phyloP scores from a whole-genome alignment of 2,888 invertebrate species.

The Meghimatium bilineatum region DNA sequence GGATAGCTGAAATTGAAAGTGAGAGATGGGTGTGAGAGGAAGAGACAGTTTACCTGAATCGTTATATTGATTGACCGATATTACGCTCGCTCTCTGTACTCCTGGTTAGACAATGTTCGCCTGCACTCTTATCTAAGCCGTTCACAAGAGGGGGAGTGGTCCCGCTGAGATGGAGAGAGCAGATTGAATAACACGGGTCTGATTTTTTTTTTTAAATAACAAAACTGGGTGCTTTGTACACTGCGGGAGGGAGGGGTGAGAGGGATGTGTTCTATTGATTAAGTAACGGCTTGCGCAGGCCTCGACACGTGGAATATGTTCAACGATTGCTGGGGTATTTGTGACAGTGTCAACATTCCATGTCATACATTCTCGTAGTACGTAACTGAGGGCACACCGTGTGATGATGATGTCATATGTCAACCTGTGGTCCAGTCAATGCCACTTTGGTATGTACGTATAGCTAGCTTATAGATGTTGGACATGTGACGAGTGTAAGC shows the following conservation, averaged over 20 bases:
- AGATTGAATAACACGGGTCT: no score
- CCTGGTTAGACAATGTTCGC: not conserved
- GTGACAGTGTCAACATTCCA: not conserved
- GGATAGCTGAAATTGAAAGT: not conserved
- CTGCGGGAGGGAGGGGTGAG: not conserved
- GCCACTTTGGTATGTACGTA: no score
- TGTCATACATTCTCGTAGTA: not conserved
- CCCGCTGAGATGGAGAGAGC: no score
- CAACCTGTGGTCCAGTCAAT: no score
- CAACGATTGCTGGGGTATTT: no score
- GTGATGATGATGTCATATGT: no score
- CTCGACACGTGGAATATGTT: not conserved
- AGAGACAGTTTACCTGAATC: not conserved
- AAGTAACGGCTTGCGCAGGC: not conserved
- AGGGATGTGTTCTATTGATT: not conserved
- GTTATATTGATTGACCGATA: conserved; percentile 18
- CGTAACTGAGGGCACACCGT: no score
- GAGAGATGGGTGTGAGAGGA: not conserved
- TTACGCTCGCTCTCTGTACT: not conserved
- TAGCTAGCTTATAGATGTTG: no score
- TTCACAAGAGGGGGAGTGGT: not conserved
- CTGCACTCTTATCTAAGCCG: not conserved
- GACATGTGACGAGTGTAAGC: no score
- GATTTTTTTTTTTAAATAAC: no score
- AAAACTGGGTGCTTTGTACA: not conserved